A percentile compares a stretch with the other conserved stretches of the same genome.
These are phyloP conservation scores for Dendrolimus punctatus DNA, from an alignment of 1,140 invertebrate genomes.

Conservation along the genomic window DNA sequence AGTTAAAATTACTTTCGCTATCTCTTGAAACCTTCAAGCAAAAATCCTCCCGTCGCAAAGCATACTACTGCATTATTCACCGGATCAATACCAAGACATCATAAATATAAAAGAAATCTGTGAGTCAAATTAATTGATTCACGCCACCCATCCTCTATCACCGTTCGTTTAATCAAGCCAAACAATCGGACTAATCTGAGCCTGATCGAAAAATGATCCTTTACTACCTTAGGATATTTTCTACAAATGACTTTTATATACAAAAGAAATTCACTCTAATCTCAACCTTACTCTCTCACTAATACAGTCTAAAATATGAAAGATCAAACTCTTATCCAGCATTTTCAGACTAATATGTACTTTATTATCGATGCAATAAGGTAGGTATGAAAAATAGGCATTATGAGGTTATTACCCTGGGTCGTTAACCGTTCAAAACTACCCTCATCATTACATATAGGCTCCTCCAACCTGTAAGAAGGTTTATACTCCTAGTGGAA, in stretches of 20 bases:
- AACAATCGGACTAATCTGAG: constrained; percentile 12
- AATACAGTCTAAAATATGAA: constrained; percentile 5
- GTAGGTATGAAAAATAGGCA: background rate
- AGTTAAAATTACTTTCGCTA: too few relatives aligned
- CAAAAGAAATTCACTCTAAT: constrained; percentile 3
- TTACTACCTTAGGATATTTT: background rate
- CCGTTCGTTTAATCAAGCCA: constrained; percentile 9
- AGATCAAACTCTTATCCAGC: background rate
- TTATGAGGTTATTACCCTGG: constrained; percentile 21
- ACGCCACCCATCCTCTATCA: constrained; percentile 1
- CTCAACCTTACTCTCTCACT: background rate
- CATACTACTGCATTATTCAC: too few relatives aligned
- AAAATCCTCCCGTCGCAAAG: too few relatives aligned
- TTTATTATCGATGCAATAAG: too few relatives aligned
- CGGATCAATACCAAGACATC: too few relatives aligned
- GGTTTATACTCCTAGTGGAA: background rate
- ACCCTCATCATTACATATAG: constrained; percentile 31
- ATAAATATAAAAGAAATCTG: constrained; percentile 3
- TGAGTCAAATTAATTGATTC: constrained; percentile 5
- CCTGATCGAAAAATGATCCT: constrained; percentile 19
- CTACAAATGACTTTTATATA: background rate
- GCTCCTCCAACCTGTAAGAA: constrained; percentile 27
- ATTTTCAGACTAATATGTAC: too few relatives aligned
- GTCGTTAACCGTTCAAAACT: constrained; percentile 41
- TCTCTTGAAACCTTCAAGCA: too few relatives aligned